Evolutionary conservation across 2,797 vertebrate genomes (phyloP).

Genomic region (Vipera latastei): DNA sequence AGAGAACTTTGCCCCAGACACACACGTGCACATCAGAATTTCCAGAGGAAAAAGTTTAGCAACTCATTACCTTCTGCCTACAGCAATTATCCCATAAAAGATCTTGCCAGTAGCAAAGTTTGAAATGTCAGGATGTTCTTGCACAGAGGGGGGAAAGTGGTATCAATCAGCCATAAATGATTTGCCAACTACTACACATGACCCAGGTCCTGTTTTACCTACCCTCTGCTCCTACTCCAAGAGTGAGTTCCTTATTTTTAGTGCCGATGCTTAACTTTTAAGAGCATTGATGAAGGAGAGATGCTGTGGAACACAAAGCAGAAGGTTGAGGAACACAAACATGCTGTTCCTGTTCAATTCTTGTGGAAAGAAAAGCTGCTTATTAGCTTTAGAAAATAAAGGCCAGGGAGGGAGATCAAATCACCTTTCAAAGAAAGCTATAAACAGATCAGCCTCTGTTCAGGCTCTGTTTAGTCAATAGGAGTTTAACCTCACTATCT

Average conservation of each 20-base stretch:
- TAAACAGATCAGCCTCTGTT: neutral
- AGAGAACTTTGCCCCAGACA: neutral
- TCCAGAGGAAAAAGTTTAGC: constrained; percentile 37
- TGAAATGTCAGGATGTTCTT: constrained; percentile 16
- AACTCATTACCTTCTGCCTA: constrained; percentile 46
- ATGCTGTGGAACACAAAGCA: neutral
- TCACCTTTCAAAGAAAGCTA: constrained; percentile 33
- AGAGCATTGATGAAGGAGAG: neutral
- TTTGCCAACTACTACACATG: accelerated
- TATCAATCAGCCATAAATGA: constrained; percentile 33
- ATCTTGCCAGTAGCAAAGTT: constrained; percentile 20
- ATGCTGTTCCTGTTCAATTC: neutral
- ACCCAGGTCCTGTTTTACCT: neutral
- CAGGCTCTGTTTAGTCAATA: neutral
- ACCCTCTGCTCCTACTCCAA: neutral
- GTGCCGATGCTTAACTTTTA: constrained; percentile 11
- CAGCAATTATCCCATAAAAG: constrained; percentile 46
- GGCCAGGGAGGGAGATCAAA: neutral
- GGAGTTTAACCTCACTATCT: neutral
- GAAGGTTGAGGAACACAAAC: neutral
- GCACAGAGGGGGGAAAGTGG: neutral
- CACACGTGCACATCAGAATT: neutral
- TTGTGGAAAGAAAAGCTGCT: constrained; percentile 1
- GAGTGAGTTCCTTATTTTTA: constrained; percentile 13
- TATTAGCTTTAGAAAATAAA: constrained; percentile 22